These are phyloP conservation scores for Girardinus metallicus DNA, from an alignment of 2,797 vertebrate genomes.

Conservation along the genomic window DNA sequence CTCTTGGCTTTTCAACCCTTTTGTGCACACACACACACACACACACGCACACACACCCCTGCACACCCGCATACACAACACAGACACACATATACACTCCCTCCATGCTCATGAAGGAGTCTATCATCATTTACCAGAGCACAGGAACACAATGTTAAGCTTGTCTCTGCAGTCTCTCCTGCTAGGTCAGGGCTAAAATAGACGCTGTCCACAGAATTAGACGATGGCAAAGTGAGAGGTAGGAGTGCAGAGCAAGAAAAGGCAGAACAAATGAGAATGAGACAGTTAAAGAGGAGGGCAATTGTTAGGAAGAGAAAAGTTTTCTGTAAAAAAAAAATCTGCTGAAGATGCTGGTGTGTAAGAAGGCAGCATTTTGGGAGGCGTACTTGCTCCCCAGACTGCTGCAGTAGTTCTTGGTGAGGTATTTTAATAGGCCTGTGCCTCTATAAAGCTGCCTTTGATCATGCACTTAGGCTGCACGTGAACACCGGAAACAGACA, in stretches of 20 bases:
- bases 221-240: constrained; percentile 43
- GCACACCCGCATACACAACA: not conserved
- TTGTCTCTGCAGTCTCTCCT: constrained; percentile 60
- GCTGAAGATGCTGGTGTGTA: constrained; percentile 56
- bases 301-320: constrained; percentile 27
- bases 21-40: constrained; percentile 28
- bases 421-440: constrained; percentile 80
- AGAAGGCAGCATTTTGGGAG: constrained; percentile 46
- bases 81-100: constrained; percentile 14
- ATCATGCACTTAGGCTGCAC: constrained; percentile 69
- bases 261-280: not conserved
- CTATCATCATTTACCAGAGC: constrained; percentile 69
- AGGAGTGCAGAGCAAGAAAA: not conserved
- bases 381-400: constrained; percentile 60
- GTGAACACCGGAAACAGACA: constrained; percentile 70
- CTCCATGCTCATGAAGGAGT: constrained; percentile 51
- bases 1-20: constrained; percentile 57
- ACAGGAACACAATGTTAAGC: constrained; percentile 74
- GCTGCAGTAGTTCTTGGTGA: constrained; percentile 71
- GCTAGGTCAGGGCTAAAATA: constrained; percentile 70
- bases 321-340: constrained; percentile 33
- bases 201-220: constrained; percentile 66
- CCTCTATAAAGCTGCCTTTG: constrained; percentile 79
- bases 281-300: constrained; percentile 4
- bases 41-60: constrained; percentile 25